A percentile compares a stretch with the other conserved stretches of the same genome.
These are phyloP conservation scores for Paramormyrops kingsleyae DNA, from an alignment of 2,113 vertebrate genomes.

Conservation along the genomic window DNA sequence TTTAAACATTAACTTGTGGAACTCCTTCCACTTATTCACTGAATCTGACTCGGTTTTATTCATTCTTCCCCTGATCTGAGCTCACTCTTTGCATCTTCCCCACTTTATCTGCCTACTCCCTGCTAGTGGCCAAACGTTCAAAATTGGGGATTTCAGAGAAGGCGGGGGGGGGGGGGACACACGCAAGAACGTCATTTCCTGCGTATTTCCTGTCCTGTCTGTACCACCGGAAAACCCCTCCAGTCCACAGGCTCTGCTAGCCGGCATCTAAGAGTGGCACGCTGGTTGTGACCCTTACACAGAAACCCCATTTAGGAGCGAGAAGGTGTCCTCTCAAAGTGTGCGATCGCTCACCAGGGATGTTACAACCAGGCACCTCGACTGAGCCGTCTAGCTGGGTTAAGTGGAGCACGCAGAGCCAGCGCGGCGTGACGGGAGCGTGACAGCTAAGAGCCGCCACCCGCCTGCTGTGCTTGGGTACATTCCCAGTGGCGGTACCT, in stretches of 20 bases:
- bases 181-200: background rate
- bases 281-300: background rate
- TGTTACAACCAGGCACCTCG: background rate
- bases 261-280: background rate
- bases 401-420: background rate
- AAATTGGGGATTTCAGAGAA: background rate
- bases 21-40: background rate
- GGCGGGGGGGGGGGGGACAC: background rate
- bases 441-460: background rate
- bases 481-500: background rate
- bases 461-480: background rate
- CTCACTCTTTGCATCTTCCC: background rate
- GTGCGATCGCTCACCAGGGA: background rate
- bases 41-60: background rate
- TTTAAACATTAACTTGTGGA: background rate
- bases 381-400: background rate
- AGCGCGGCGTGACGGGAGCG: background rate
- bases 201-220: background rate
- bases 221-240: background rate
- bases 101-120: background rate
- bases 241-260: background rate
- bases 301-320: background rate
- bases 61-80: background rate
- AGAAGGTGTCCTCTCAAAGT: background rate
- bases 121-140: background rate